Evolutionary conservation across 2,113 vertebrate genomes (phyloP).

Genomic region (Lepisosteus oculatus): DNA sequence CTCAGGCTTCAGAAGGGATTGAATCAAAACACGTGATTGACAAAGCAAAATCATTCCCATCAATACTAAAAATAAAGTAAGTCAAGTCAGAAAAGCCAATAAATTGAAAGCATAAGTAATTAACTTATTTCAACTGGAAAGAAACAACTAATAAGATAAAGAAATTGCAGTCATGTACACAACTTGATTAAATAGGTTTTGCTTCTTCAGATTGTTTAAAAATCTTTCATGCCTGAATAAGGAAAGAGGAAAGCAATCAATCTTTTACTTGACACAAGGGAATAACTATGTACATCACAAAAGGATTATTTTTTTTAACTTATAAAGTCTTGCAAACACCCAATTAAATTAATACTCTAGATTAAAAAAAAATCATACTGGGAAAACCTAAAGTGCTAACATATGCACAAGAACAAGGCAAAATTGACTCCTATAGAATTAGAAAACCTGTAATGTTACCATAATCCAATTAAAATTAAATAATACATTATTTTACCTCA

Average conservation of each 20-base stretch:
- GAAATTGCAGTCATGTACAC: too few relatives aligned
- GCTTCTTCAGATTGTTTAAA: too few relatives aligned
- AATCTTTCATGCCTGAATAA: too few relatives aligned
- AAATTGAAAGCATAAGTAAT: too few relatives aligned
- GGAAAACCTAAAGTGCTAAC: background rate
- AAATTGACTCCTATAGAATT: background rate
- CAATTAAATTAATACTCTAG: constrained; percentile 49
- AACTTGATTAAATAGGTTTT: too few relatives aligned
- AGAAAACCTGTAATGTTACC: background rate
- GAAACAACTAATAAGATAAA: too few relatives aligned
- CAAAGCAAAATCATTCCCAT: too few relatives aligned
- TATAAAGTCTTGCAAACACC: constrained; percentile 29
- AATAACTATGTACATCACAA: constrained; percentile 15
- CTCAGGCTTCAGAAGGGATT: too few relatives aligned
- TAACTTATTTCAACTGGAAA: too few relatives aligned
- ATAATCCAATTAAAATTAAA: background rate
- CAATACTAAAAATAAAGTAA: too few relatives aligned
- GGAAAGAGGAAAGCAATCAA: constrained; percentile 15
- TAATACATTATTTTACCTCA: background rate
- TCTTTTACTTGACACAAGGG: constrained; percentile 18
- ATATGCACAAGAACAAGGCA: background rate
- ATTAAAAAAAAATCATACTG: constrained; percentile 19
- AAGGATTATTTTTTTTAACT: constrained; percentile 24
- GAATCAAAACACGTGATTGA: too few relatives aligned
- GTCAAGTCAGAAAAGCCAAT: too few relatives aligned